Base-by-base conservation (phyloP, 1,140 invertebrate genomes). In the Geopemphigus sp. region DNA sequence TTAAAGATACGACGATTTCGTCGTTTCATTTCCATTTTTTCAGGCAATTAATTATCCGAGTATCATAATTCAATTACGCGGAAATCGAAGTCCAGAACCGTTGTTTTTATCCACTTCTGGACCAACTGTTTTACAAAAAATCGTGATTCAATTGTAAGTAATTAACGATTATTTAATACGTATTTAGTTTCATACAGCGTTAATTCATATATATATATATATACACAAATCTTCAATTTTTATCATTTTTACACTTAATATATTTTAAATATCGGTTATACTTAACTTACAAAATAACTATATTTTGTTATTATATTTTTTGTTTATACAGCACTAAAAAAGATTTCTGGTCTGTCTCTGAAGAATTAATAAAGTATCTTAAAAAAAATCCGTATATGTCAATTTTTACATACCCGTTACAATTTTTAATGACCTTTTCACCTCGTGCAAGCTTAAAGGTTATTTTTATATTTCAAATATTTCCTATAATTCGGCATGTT, bases 81-180 rank as follows among this genome's bases (percentile, higher is more conserved):
- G 24, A 47, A 29, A 76, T 61, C 54, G 24, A 26, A 22, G 22
- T 26, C n/a, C 32, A 24, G 73, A 61, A 61, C 8, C 54, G 11
- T 76, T 76, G 61, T 76, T 76, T 76, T 61, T 76, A 61, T 56
- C 73, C 39, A 59, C 19, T 19, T 39, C 73, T 26, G 1, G 22
- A 26, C 73, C 39, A 47, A 76, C 19, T 15, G 24, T 47, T 26
- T 26, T 76, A 11, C 73, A 76, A 47, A 59, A 47, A 24, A 45
- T 66, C 84, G 0, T 84, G 84, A 81, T 80, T 87, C 50, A 86
- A 87, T 80, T 24, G 73, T 76, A 47, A 47, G 54, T 74, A 45
- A 1, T 15, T 53, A 19, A 17, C 53, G 8, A 26, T 39, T 39
- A 8, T 39, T 39, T 39, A 4, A 4, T 39, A 39, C 8, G 8